These are phyloP conservation scores for Lordiphosa mommai DNA, from an alignment of 1,140 invertebrate species.

Conservation along the genomic window DNA sequence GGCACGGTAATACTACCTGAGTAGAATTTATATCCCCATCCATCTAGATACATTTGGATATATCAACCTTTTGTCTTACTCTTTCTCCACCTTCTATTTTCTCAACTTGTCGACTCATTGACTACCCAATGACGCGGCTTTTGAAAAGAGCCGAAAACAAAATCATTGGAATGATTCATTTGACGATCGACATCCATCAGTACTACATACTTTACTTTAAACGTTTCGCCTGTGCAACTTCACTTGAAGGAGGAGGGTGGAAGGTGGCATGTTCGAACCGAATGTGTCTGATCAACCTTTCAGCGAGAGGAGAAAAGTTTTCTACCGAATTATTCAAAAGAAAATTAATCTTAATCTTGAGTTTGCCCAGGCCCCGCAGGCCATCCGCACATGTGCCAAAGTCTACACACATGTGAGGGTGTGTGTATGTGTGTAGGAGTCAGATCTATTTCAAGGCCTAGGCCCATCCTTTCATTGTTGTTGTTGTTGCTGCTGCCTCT, in stretches of 20 bases:
- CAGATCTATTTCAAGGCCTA: slow-evolving; percentile 71
- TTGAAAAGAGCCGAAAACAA: slow-evolving; percentile 57
- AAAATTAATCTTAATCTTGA: slow-evolving; percentile 73
- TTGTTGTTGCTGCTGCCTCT: slow-evolving; percentile 42
- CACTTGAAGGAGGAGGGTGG: slow-evolving; percentile 18
- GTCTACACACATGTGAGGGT: slow-evolving; percentile 22
- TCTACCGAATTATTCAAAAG: slow-evolving; percentile 50
- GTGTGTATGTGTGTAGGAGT: slow-evolving; percentile 13
- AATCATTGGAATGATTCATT: slow-evolving; percentile 41
- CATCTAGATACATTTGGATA: not conserved
- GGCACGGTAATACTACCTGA: too few species aligned
- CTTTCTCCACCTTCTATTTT: slow-evolving; percentile 21
- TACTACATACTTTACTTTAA: slow-evolving; percentile 11
- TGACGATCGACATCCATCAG: slow-evolving; percentile 67
- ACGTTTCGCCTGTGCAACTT: slow-evolving; percentile 30
- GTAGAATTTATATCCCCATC: too few species aligned
- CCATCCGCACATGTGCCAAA: slow-evolving; percentile 67
- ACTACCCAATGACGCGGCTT: slow-evolving; percentile 24
- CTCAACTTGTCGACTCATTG: slow-evolving; percentile 34
- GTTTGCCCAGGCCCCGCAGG: slow-evolving; percentile 38
- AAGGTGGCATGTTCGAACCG: slow-evolving; percentile 6
- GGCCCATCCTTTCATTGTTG: slow-evolving; percentile 55
- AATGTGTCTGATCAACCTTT: slow-evolving; percentile 56
- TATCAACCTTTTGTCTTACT: not conserved
- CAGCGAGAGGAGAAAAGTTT: slow-evolving; percentile 54